Conservation (phyloP, 2,888 invertebrate genomes). For the Danaus chrysippus region DNA sequence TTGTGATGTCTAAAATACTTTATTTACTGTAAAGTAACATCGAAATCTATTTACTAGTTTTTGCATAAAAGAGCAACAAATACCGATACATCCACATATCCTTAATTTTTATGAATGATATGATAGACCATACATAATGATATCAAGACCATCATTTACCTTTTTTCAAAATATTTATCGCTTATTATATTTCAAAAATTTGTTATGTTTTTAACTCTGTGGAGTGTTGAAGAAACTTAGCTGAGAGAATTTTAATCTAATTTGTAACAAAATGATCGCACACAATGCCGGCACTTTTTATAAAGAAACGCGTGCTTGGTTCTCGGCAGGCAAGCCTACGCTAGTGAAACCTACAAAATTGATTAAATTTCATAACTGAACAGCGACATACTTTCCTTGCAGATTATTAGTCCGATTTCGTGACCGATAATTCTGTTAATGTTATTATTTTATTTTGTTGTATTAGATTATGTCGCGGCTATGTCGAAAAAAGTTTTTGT, state of each 20-base stretch:
- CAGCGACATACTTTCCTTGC: constrained; percentile 43
- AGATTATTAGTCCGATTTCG: constrained; percentile 24
- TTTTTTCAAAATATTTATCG: not conserved
- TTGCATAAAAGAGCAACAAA: too few relatives aligned
- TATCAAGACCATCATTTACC: not conserved
- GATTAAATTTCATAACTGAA: constrained; percentile 62
- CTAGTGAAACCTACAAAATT: constrained; percentile 61
- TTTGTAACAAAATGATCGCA: constrained; percentile 62
- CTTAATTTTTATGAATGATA: too few relatives aligned
- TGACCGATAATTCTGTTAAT: constrained; percentile 24
- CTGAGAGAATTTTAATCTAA: constrained; percentile 71
- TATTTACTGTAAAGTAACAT: too few relatives aligned
- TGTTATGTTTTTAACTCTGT: constrained; percentile 33
- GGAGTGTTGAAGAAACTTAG: constrained; percentile 39
- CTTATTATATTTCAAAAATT: not conserved
- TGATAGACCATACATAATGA: not conserved
- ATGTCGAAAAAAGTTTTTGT: too few relatives aligned
- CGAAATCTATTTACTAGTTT: too few relatives aligned
- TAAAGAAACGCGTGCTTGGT: constrained; percentile 55
- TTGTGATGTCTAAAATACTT: too few relatives aligned
- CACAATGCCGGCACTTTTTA: constrained; percentile 54
- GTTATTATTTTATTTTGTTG: constrained; percentile 9
- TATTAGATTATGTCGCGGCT: not conserved
- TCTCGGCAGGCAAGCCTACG: constrained; percentile 35
- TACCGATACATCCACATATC: too few relatives aligned